These are phyloP conservation scores for Sphenopsis melanotis DNA, from an alignment of 2,797 vertebrate species.

Conservation along the genomic window DNA sequence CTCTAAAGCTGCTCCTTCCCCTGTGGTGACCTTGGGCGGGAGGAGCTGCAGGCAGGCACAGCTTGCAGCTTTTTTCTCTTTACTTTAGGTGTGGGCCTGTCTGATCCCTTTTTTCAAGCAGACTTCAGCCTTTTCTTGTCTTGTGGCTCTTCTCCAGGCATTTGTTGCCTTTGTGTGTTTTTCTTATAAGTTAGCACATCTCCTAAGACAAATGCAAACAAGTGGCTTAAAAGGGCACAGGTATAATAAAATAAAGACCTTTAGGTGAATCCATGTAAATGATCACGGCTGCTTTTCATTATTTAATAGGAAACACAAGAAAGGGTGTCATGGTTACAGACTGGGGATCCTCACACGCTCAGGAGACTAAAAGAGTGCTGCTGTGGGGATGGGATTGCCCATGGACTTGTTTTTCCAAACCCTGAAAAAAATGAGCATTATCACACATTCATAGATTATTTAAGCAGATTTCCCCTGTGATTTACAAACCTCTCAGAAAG, in stretches of 20 bases:
- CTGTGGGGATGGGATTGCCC: neutral
- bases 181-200: neutral
- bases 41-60: neutral
- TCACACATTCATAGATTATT: neutral
- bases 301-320: neutral
- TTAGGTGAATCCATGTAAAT: neutral
- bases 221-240: neutral
- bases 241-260: neutral
- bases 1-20: neutral
- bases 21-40: rapidly evolving
- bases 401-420: neutral
- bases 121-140: neutral
- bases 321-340: neutral
- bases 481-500: neutral
- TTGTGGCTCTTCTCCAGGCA: neutral
- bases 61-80: neutral
- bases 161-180: neutral
- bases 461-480: neutral
- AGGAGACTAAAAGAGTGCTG: neutral
- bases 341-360: neutral
- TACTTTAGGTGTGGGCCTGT: neutral
- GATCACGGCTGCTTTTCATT: neutral
- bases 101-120: neutral
- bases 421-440: neutral
- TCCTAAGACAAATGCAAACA: neutral